Percentiles rank a stretch among this genome's conserved stretches.
Evolutionary conservation across 2,888 invertebrate species (phyloP).

Genomic region (Eugnorisma glareosa): DNA sequence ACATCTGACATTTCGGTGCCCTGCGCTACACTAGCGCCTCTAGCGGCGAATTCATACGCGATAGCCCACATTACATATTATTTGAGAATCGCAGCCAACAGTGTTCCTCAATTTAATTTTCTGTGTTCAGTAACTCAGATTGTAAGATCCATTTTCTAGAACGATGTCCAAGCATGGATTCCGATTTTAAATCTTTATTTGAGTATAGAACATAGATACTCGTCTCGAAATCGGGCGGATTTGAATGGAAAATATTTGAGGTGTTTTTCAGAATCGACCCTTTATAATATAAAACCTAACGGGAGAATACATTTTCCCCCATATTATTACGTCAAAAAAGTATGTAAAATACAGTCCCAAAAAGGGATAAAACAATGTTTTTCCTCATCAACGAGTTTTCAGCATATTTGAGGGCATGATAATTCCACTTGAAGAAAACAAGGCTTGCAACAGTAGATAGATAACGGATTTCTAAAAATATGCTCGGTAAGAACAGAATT

Average conservation of each 20-base stretch:
- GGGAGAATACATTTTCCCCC: not conserved
- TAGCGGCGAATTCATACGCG: no score
- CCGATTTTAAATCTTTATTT: conserved; percentile 2
- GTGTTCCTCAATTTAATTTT: conserved; percentile 10
- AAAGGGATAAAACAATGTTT: not conserved
- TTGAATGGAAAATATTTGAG: not conserved
- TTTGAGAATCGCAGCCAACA: not conserved
- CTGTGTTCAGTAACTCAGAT: not conserved
- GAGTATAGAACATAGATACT: no score
- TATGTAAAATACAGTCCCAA: conserved; percentile 1
- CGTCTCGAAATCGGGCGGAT: not conserved
- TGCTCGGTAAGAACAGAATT: not conserved
- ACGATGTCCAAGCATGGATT: not conserved
- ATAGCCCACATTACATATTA: not conserved
- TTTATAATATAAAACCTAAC: no score
- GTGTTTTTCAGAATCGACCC: not conserved
- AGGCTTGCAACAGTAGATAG: not conserved
- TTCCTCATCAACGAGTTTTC: not conserved
- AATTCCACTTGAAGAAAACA: conserved; percentile 2
- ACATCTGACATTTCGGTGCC: no score
- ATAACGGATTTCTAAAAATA: not conserved
- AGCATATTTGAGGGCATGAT: not conserved
- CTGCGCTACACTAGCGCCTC: no score
- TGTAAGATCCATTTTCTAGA: not conserved
- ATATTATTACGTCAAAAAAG: not conserved